Evolutionary conservation across 2,113 vertebrate species (phyloP), one percentile per base, ranked within the genome.

Genomic region (Cromileptes altivelis): DNA sequence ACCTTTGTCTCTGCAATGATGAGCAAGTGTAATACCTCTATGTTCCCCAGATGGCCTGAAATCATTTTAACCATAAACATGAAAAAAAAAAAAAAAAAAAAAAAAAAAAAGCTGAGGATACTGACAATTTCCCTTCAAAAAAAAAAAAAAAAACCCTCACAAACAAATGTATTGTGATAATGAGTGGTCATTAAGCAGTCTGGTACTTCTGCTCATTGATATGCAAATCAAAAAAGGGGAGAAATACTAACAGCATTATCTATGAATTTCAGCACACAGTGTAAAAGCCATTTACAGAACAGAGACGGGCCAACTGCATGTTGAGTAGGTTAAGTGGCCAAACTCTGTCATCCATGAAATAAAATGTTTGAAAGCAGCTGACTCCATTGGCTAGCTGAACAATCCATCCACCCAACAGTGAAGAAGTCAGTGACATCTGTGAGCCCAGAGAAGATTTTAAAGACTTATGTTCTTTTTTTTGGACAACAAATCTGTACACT

Each of bases 301-400:
- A 73, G 55, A 70, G 53, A 68, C 52, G n/a, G 50, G 55, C 42
- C 23, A 33, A 64, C 30, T 85, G 52, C 80, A 70, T 50, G 30
- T 40, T 9, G 13, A 79, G 75, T 17, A 65, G 81, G 78, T 88
- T 80, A 70, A 81, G 68, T 56, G 70, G 58, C 76, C 76, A 84
- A 67, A 25, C 30, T 70, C 61, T 57, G 11, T 71, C 71, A 71
- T 23, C 60, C 70, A 30, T 81, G 58, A 85, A 81, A 81, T 70
- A 78, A 78, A 84, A 78, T 21, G 52, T 69, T 40, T 70, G 63
- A 81, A 81, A 79, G 58, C 60, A 55, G 25, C 40, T 60, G 64
- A 81, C 27, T 67, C 42, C 27, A 61, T 19, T 61, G 69, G 60
- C 52, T 49, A 57, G 19, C 45, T 53, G 65, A 76, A 45, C 64